These are phyloP conservation scores for Hipposideros larvatus DNA, from an alignment of 2,797 vertebrate genomes.

Conservation along the genomic window DNA sequence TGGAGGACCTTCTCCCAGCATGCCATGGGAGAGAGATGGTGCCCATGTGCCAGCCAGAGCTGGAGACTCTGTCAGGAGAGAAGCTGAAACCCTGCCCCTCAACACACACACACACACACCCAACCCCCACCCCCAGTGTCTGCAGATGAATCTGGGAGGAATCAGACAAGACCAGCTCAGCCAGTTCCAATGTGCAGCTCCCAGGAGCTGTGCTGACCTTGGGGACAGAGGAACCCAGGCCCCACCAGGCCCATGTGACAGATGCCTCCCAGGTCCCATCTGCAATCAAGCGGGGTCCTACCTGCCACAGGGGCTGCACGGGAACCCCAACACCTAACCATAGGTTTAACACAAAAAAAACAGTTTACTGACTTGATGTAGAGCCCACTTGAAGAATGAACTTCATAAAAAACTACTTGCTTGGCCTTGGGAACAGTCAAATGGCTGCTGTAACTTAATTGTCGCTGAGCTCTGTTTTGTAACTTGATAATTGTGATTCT, in stretches of 20 bases:
- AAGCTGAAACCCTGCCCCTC: not conserved
- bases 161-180: not conserved
- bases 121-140: too few relatives aligned
- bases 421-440: not conserved
- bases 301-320: not conserved
- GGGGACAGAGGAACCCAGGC: not conserved
- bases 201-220: not conserved
- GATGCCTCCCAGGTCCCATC: not conserved
- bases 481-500: constrained; percentile 59
- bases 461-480: constrained; percentile 45
- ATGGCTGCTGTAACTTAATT: not conserved
- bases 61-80: not conserved
- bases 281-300: not conserved
- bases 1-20: not conserved
- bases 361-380: not conserved
- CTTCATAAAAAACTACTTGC: not conserved
- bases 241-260: not conserved
- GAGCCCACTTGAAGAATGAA: not conserved
- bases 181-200: not conserved
- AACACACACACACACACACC: too few relatives aligned
- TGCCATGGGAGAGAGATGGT: not conserved
- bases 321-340: not conserved
- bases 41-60: not conserved
- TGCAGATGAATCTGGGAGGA: not conserved
- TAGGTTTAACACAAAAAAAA: not conserved